Evolutionary conservation across 2,888 invertebrate genomes (phyloP).

Genomic region (Trissoscelio sp.): DNA sequence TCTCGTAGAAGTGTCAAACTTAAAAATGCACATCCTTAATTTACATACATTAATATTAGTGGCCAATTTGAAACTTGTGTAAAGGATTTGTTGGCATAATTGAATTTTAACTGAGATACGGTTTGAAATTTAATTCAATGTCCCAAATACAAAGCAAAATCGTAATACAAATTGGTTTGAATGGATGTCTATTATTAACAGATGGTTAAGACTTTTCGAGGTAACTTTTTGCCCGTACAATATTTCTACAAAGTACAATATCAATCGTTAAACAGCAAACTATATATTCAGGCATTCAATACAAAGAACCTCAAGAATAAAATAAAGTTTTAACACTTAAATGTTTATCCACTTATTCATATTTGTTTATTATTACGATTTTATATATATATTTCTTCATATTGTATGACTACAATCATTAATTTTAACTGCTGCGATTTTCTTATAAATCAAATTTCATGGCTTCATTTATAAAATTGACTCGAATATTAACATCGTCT

Average conservation of each 20-base stretch:
- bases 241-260: not conserved
- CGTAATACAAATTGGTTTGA: not conserved
- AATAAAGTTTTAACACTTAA: not conserved
- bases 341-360: too few species aligned
- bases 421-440: too few species aligned
- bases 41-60: not conserved
- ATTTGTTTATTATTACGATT: too few species aligned
- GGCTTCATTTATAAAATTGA: too few species aligned
- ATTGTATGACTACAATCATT: too few species aligned
- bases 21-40: slow-evolving; percentile 1
- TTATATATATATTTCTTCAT: too few species aligned
- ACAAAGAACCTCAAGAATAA: not conserved
- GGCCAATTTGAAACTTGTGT: not conserved
- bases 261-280: not conserved
- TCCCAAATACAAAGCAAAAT: not conserved
- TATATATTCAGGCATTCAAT: not conserved
- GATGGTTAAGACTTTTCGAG: not conserved
- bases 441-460: too few species aligned
- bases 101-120: not conserved
- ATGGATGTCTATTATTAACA: not conserved
- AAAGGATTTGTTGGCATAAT: not conserved
- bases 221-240: not conserved
- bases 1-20: not conserved
- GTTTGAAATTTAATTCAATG: not conserved
- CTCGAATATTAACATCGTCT: too few species aligned